phyloP scores from a whole-genome alignment of 2,797 vertebrate species.

The Enteromius afrohamiltoni region DNA sequence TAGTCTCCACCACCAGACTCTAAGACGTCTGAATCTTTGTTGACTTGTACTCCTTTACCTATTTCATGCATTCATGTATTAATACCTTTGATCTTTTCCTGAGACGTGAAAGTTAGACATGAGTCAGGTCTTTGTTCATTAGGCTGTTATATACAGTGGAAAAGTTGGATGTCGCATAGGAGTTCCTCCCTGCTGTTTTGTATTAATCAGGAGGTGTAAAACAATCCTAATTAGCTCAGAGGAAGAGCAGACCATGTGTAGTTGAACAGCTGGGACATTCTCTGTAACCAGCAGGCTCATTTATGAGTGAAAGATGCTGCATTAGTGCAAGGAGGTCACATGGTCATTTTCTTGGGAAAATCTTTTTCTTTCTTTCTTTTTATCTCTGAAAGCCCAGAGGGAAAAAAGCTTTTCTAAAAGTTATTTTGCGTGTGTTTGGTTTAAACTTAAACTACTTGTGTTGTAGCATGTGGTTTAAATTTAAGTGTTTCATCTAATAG shows the following conservation, averaged over 20 bases:
- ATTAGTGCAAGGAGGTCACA: neutral
- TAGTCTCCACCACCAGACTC: neutral
- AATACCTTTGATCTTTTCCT: neutral
- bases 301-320: neutral
- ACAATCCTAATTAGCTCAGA: neutral
- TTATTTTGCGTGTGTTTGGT: neutral
- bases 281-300: slow-evolving; percentile 16
- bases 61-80: neutral
- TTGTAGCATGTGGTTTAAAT: neutral
- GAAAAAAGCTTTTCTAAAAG: neutral
- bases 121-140: neutral
- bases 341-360: neutral
- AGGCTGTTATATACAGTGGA: neutral
- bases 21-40: neutral
- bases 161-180: neutral
- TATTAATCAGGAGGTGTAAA: slow-evolving; percentile 14
- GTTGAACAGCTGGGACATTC: slow-evolving; percentile 32
- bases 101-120: neutral
- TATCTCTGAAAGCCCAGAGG: neutral
- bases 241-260: slow-evolving; percentile 8
- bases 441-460: neutral
- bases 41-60: neutral
- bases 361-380: too few relatives aligned
- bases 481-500: neutral
- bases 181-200: slow-evolving; percentile 8